Evolutionary conservation across 2,888 invertebrate species (phyloP).

Genomic region (Nomada goodeniana): DNA sequence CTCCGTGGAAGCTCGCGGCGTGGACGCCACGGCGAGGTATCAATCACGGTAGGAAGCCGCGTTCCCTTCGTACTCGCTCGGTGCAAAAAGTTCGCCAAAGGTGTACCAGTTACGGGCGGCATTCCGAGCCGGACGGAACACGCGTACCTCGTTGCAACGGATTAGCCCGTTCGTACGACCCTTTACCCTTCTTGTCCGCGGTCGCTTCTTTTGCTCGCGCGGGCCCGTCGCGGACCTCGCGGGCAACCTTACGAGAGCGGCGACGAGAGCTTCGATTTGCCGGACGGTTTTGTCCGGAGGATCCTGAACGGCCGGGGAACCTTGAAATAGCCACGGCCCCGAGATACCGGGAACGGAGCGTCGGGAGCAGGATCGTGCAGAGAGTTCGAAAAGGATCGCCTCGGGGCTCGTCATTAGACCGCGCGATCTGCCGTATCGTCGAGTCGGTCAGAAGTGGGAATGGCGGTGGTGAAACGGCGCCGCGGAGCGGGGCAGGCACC

Average conservation of each 20-base stretch:
- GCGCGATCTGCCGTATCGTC: constrained; percentile 69
- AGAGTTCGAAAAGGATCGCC: constrained; percentile 63
- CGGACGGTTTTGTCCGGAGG: neutral
- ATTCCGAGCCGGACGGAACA: neutral
- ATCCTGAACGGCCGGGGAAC: constrained; percentile 20
- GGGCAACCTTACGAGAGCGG: neutral
- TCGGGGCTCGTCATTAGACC: constrained; percentile 68
- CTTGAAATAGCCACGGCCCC: constrained; percentile 38
- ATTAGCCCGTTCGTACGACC: neutral
- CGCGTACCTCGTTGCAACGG: neutral
- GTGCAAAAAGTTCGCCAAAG: too few relatives aligned
- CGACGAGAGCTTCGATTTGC: neutral
- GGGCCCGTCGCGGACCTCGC: too few relatives aligned
- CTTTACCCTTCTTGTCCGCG: too few relatives aligned
- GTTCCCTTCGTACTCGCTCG: too few relatives aligned
- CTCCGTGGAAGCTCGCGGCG: neutral
- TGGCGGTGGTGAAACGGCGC: neutral
- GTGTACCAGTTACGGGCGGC: too few relatives aligned
- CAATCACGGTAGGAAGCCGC: too few relatives aligned
- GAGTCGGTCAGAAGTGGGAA: constrained; percentile 47
- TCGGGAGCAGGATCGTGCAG: constrained; percentile 46
- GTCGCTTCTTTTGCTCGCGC: too few relatives aligned
- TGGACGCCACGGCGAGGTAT: neutral
- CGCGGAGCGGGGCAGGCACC: neutral
- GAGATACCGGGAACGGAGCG: constrained; percentile 26